Evolutionary conservation across 2,797 vertebrate species (phyloP).

Genomic region (Carapus acus): DNA sequence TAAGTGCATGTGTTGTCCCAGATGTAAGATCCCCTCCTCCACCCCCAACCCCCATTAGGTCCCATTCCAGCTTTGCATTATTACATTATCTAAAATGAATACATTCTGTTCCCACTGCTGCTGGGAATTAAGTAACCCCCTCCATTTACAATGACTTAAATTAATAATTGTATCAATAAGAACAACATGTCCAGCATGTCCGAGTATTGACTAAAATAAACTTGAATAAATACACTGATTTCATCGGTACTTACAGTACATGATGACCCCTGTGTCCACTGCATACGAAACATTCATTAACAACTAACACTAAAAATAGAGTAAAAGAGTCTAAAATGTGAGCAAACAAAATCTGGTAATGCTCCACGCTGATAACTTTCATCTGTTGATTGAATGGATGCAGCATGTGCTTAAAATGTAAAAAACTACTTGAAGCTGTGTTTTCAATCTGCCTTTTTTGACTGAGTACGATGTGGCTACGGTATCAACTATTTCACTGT

Average conservation of each 20-base stretch:
- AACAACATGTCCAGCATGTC: too few relatives aligned
- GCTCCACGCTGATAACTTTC: background rate
- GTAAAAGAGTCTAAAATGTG: slow-evolving; percentile 8
- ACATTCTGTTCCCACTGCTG: slow-evolving; percentile 11
- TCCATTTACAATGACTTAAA: slow-evolving; percentile 1
- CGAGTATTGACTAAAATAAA: too few relatives aligned
- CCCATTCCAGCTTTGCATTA: slow-evolving; percentile 1
- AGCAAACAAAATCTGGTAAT: slow-evolving; percentile 13
- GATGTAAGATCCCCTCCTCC: too few relatives aligned
- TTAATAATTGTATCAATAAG: too few relatives aligned
- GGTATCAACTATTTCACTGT: background rate
- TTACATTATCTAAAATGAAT: background rate
- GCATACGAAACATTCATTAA: too few relatives aligned
- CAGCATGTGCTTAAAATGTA: too few relatives aligned
- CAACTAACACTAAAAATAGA: too few relatives aligned
- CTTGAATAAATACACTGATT: slow-evolving; percentile 8
- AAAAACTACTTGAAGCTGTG: background rate
- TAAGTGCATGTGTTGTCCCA: slow-evolving; percentile 1
- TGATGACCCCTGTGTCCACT: background rate
- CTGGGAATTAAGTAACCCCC: background rate
- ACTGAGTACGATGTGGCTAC: background rate
- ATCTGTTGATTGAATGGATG: slow-evolving; percentile 12
- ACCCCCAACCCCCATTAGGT: background rate
- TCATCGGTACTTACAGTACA: too few relatives aligned
- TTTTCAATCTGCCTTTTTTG: background rate